Percentiles rank a stretch among this genome's conserved stretches.
These are phyloP conservation scores for Bufo bufo DNA, from an alignment of 2,113 vertebrate genomes.

Conservation along the genomic window DNA sequence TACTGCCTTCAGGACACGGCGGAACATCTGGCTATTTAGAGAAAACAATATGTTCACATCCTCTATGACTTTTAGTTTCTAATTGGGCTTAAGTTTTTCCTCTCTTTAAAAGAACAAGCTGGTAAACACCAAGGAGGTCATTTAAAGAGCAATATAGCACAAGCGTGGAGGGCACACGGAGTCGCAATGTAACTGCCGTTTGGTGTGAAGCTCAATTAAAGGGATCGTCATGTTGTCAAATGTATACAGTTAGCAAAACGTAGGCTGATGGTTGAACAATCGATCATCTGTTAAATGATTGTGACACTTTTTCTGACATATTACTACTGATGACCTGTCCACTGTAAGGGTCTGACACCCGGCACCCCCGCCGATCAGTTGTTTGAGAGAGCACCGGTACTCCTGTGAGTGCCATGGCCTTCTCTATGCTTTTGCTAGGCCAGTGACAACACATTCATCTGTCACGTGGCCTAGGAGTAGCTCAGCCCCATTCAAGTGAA, in stretches of 20 bases:
- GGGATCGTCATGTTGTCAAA: neutral
- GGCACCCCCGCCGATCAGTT: too few species aligned
- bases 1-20: conserved; percentile 82
- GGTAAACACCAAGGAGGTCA: conserved; percentile 36
- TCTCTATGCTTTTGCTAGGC: too few species aligned
- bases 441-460: too few species aligned
- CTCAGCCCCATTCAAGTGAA: too few species aligned
- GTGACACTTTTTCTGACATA: too few species aligned
- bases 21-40: conserved; percentile 88
- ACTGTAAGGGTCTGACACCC: too few species aligned
- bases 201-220: neutral
- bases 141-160: conserved; percentile 37
- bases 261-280: too few species aligned
- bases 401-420: too few species aligned
- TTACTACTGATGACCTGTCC: too few species aligned
- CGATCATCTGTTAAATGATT: too few species aligned
- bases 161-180: neutral
- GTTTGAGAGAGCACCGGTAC: too few species aligned
- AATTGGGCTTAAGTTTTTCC: conserved; percentile 79
- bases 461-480: too few species aligned
- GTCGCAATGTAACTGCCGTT: neutral
- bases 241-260: neutral
- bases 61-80: conserved; percentile 89
- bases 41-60: conserved; percentile 87
- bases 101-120: conserved; percentile 4